Percentiles rank a stretch among this genome's conserved stretches.
phyloP scores from a whole-genome alignment of 2,113 vertebrate species.

The Meriones unguiculatus region DNA sequence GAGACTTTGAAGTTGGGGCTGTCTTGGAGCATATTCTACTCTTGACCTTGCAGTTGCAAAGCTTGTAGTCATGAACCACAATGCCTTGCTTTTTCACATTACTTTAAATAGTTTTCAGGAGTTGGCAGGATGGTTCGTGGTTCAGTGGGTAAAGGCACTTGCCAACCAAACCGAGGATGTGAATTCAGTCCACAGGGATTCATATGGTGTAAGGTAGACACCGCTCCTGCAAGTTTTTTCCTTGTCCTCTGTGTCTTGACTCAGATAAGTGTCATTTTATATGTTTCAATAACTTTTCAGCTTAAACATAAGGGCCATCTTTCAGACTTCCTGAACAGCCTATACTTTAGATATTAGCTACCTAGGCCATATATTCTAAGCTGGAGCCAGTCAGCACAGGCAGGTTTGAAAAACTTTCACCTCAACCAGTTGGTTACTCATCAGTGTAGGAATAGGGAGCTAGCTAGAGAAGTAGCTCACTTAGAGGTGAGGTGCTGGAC shows the following conservation, averaged over 20 bases:
- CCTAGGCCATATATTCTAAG: constrained; percentile 33
- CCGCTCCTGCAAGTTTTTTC: background rate
- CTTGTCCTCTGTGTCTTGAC: background rate
- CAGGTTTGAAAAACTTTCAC: constrained; percentile 27
- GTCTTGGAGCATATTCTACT: background rate
- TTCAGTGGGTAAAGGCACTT: background rate
- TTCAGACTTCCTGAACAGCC: constrained; percentile 40
- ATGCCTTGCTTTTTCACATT: background rate
- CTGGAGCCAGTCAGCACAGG: background rate
- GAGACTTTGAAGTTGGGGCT: background rate
- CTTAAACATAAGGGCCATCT: background rate
- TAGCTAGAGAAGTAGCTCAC: constrained; percentile 15
- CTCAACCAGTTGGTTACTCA: background rate
- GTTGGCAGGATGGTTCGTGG: background rate
- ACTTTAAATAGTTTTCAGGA: background rate
- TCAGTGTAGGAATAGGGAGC: background rate
- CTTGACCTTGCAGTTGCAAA: background rate
- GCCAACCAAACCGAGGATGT: background rate
- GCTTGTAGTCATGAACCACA: background rate
- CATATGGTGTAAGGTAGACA: background rate
- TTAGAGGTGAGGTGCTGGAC: background rate
- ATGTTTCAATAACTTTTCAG: constrained; percentile 38
- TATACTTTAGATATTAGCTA: constrained; percentile 12
- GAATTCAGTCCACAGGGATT: background rate
- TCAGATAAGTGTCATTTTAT: background rate